Evolutionary conservation across 2,113 vertebrate species (phyloP), one percentile per base, ranked within the genome.

Genomic region (Prunella himalayana): DNA sequence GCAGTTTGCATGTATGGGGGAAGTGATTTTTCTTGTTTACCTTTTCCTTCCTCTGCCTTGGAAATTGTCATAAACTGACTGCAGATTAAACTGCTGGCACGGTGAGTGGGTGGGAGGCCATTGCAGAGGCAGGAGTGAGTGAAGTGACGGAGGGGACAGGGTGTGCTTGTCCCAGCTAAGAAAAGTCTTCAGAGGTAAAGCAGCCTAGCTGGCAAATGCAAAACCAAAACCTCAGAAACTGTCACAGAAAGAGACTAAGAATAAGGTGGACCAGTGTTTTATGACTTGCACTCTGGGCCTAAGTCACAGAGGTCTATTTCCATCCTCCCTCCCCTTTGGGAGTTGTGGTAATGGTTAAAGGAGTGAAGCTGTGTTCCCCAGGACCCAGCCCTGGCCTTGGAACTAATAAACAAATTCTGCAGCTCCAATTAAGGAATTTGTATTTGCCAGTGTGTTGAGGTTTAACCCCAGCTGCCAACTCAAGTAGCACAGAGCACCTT

Each of bases 401-500:
- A 91, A 42, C n/a, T 30, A 42, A 60, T 33, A 24, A 65, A 51
- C 19, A 28, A 86, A 42, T 65, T 39, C 27, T 7, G 8, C 81
- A 50, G 49, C 17, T 88, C 22, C 21, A 10, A 0, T 60, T 1
- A 13, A 73, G 64, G 68, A 63, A 13, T 56, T 28, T 57, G 10
- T 37, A 7, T n/a, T 39, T 86, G 24, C 41, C 33, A 13, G 1
- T 11, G 18, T 33, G 49, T 28, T 49, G 30, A 54, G 30, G 54
- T 63, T 90, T 90, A 76, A 27, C 18, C 21, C 21, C 37, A 51
- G 33, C 51, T 22, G 10, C 44, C 37, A 31, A 1, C 44, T 42
- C 17, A 21, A 33, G 37, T 44, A 51, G 27, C 18, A 33, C 0
- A 0, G 37, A 57, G 50, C 22, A 2, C 2, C 18, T 73, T 31